These are phyloP conservation scores for Vanessa tameamea DNA, from an alignment of 1,140 invertebrate species.

Conservation along the genomic window DNA sequence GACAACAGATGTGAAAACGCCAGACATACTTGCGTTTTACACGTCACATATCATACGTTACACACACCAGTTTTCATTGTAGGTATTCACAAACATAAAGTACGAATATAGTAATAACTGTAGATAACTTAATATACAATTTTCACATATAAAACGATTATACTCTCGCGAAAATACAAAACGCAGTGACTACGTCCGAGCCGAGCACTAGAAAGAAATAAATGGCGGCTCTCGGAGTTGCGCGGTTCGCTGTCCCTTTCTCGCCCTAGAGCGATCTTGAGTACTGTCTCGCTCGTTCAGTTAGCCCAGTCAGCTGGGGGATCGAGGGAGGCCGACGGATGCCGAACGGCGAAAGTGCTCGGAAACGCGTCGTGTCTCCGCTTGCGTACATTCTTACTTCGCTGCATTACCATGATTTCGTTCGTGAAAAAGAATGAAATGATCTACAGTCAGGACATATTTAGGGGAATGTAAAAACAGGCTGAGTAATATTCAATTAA, in stretches of 20 bases:
- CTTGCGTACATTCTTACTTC: constrained; percentile 32
- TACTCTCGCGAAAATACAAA: constrained; percentile 61
- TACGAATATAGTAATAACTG: constrained; percentile 52
- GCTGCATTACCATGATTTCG: constrained; percentile 61
- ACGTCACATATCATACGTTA: constrained; percentile 54
- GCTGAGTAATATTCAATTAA: too few relatives aligned
- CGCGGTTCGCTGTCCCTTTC: constrained; percentile 62
- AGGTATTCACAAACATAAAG: constrained; percentile 40
- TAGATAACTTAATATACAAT: constrained; percentile 68
- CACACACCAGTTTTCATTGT: constrained; percentile 46
- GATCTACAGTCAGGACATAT: background rate
- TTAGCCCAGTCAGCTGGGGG: constrained; percentile 71
- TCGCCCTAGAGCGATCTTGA: constrained; percentile 22
- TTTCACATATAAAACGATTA: constrained; percentile 73
- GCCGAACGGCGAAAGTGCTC: constrained; percentile 73
- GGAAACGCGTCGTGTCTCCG: constrained; percentile 53
- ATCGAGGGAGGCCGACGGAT: constrained; percentile 53
- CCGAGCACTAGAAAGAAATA: constrained; percentile 73
- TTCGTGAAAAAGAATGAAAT: constrained; percentile 41
- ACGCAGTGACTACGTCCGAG: constrained; percentile 72
- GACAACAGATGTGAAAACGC: constrained; percentile 69
- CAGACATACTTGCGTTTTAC: constrained; percentile 58
- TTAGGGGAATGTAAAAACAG: too few relatives aligned
- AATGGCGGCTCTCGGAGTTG: constrained; percentile 70
- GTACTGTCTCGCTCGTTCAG: constrained; percentile 51